phyloP scores from a whole-genome alignment of 2,888 invertebrate genomes.

The Scaptomyza caliginosa region DNA sequence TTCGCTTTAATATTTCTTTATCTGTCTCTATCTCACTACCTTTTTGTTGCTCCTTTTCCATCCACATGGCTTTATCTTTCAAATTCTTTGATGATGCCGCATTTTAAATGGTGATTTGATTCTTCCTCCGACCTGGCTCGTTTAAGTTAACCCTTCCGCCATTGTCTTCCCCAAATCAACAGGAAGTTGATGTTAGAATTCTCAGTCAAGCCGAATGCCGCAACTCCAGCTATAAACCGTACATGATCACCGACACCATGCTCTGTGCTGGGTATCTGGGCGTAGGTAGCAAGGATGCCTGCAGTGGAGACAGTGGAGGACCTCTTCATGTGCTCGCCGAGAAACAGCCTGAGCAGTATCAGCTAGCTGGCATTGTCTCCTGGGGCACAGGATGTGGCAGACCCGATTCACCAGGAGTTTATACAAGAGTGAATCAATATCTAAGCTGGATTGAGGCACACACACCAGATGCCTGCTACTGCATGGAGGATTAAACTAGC shows the following conservation, averaged over 20 bases:
- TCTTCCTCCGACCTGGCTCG: neutral
- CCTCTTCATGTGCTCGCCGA: slow-evolving; percentile 52
- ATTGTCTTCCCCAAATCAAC: neutral
- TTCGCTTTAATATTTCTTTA: slow-evolving; percentile 10
- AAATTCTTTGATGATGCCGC: slow-evolving; percentile 7
- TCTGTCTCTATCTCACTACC: slow-evolving; percentile 27
- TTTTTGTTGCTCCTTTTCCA: slow-evolving; percentile 29
- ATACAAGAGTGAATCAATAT: slow-evolving; percentile 64
- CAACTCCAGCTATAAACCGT: slow-evolving; percentile 48
- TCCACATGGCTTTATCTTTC: slow-evolving; percentile 73
- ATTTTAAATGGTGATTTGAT: slow-evolving; percentile 83
- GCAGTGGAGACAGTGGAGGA: slow-evolving; percentile 62
- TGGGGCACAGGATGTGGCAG: slow-evolving; percentile 66
- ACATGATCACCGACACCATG: slow-evolving; percentile 75
- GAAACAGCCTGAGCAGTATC: slow-evolving; percentile 51
- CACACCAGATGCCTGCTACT: slow-evolving; percentile 53
- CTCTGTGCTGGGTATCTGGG: slow-evolving; percentile 68
- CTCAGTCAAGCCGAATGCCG: slow-evolving; percentile 55
- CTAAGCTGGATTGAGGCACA: slow-evolving; percentile 49
- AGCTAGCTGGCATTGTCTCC: slow-evolving; percentile 66
- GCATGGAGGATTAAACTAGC: slow-evolving; percentile 42
- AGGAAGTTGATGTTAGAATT: slow-evolving; percentile 79
- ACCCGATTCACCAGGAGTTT: slow-evolving; percentile 62
- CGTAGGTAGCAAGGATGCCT: slow-evolving; percentile 51
- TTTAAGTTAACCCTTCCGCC: neutral